Evolutionary conservation across 2,797 vertebrate species (phyloP).

Genomic region (Pseudochirops corinnae): DNA sequence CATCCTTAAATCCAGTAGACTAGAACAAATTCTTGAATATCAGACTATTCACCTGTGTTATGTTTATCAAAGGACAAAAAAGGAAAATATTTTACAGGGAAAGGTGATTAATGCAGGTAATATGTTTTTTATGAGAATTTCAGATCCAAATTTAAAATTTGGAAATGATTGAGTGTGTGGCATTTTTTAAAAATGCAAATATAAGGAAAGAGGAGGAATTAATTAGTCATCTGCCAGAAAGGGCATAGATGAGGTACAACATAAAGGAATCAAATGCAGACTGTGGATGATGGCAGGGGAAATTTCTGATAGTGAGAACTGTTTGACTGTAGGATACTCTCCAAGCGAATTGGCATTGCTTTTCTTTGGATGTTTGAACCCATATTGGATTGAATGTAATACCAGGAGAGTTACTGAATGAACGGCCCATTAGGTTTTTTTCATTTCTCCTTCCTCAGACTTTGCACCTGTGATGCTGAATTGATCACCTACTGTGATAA

Average conservation of each 20-base stretch:
- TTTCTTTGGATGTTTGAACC: conserved; percentile 45
- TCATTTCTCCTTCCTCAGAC: conserved; percentile 44
- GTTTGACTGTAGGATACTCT: neutral
- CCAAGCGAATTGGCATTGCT: conserved; percentile 23
- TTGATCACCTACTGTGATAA: conserved; percentile 51
- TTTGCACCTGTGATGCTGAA: conserved; percentile 36
- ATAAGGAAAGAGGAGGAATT: conserved; percentile 30
- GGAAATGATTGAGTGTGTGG: neutral
- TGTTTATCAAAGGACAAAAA: conserved; percentile 11
- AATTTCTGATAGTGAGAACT: conserved; percentile 12
- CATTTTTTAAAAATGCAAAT: conserved; percentile 27
- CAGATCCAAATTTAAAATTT: neutral
- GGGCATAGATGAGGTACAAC: neutral
- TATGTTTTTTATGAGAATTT: conserved; percentile 37
- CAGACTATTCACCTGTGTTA: neutral
- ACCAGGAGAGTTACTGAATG: conserved; percentile 36
- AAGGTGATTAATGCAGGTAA: neutral
- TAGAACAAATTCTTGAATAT: conserved; percentile 7
- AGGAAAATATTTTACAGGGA: neutral
- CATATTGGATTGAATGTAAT: conserved; percentile 26
- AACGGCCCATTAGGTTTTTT: conserved; percentile 27
- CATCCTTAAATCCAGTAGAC: neutral
- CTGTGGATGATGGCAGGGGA: neutral
- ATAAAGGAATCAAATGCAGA: conserved; percentile 35
- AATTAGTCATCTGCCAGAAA: conserved; percentile 19